Evolutionary conservation across 30 jellyfish, hydroid and myxozoan species (phyloP), one percentile per base, ranked within the genome.

Genomic region (Clytia hemisphaerica): DNA sequence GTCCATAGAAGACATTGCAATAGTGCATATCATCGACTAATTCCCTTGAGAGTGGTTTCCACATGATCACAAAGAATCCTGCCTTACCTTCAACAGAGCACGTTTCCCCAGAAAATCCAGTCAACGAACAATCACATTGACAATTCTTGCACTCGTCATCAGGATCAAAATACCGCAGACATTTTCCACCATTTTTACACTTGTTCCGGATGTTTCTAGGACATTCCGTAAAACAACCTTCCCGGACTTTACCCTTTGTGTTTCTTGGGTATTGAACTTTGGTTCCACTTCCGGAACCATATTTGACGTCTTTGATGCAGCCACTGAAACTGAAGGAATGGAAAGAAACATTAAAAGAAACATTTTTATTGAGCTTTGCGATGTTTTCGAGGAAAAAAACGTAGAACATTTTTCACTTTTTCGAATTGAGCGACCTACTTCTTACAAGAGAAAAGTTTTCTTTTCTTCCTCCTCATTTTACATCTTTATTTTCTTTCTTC

Each of bases 321-420:
- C 70, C 70, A 57, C 44, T 57, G 27, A 57, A 57, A 22, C 70
- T 57, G n/a, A n/a, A n/a, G n/a, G n/a, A n/a, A n/a, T n/a, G n/a
- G n/a, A n/a, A n/a, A n/a, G n/a, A n/a, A n/a, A n/a, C n/a, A n/a
- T n/a, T n/a, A n/a, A n/a, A n/a, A n/a, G n/a, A n/a, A n/a, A n/a
- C n/a, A n/a, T n/a, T n/a, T n/a, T n/a, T n/a, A n/a, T n/a, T n/a
- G n/a, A n/a, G n/a, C n/a, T n/a, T n/a, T n/a, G n/a, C n/a, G n/a
- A n/a, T n/a, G n/a, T n/a, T n/a, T n/a, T n/a, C n/a, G n/a, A n/a
- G n/a, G n/a, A n/a, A n/a, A n/a, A n/a, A n/a, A n/a, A n/a, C n/a
- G n/a, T n/a, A n/a, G n/a, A n/a, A n/a, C n/a, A n/a, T n/a, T n/a
- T n/a, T n/a, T n/a, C n/a, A n/a, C n/a, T n/a, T n/a, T n/a, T n/a